phyloP scores from a whole-genome alignment of 2,113 vertebrate species.

The Calidris pygmaea region DNA sequence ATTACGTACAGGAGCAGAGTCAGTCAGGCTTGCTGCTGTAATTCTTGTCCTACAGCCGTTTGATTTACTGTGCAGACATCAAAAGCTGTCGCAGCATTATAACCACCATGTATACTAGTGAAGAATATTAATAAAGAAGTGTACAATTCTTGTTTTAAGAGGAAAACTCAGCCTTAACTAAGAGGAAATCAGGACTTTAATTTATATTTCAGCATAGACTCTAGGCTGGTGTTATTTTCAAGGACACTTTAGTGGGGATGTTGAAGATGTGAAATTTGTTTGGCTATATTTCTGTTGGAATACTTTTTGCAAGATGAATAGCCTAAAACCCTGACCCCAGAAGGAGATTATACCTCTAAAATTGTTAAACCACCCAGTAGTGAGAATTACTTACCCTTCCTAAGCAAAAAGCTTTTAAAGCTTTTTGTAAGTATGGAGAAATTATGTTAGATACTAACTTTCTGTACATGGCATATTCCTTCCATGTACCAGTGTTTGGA shows the following conservation, averaged over 20 bases:
- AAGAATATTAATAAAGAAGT: not conserved
- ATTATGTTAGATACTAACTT: not conserved
- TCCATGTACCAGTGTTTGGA: not conserved
- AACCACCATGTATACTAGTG: not conserved
- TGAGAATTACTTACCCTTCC: not conserved
- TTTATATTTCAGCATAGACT: not conserved
- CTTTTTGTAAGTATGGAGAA: not conserved
- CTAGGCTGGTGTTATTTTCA: not conserved
- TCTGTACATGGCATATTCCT: not conserved
- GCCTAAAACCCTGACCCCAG: not conserved
- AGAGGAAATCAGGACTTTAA: not conserved
- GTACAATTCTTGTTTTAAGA: not conserved
- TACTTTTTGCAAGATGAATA: not conserved
- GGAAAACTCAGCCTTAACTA: not conserved
- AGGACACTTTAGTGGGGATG: not conserved
- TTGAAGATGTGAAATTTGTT: not conserved
- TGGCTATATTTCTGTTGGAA: not conserved
- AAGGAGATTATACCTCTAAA: not conserved
- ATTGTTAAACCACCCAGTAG: not conserved
- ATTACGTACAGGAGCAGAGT: not conserved
- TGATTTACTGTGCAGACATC: not conserved
- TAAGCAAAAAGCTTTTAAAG: not conserved
- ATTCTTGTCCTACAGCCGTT: not conserved
- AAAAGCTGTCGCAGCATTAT: not conserved
- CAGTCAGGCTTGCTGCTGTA: not conserved